A percentile compares a stretch with the other conserved stretches of the same genome.
Evolutionary conservation across 2,113 vertebrate species (phyloP).

Genomic region (Poecile atricapillus): DNA sequence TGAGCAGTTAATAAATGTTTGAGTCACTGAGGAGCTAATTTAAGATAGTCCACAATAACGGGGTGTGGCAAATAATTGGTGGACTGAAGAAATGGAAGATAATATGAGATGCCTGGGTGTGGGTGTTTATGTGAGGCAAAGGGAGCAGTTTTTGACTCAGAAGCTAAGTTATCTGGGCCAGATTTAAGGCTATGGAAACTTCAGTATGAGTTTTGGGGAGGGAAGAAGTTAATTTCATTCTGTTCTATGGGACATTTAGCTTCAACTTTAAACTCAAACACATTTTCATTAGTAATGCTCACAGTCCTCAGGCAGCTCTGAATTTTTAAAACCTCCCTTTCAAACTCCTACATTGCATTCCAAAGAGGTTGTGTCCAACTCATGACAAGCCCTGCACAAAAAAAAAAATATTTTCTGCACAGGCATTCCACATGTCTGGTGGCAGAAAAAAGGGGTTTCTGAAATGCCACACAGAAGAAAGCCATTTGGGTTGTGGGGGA

Average conservation of each 20-base stretch:
- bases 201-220: not conserved
- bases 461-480: conserved; percentile 1
- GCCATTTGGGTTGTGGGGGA: conserved; percentile 3
- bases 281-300: conserved; percentile 11
- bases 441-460: not conserved
- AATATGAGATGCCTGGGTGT: not conserved
- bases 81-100: not conserved
- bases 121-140: not conserved
- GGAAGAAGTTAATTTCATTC: not conserved
- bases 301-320: not conserved
- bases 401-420: not conserved
- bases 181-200: not conserved
- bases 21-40: not conserved
- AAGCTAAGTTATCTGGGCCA: not conserved
- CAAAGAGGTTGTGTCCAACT: conserved; percentile 5
- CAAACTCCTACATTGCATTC: not conserved
- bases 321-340: conserved; percentile 27
- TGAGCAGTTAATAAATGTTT: not conserved
- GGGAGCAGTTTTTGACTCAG: not conserved
- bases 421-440: not conserved
- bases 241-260: not conserved
- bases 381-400: not conserved
- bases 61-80: not conserved
- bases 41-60: not conserved
- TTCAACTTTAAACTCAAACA: not conserved